Base-by-base conservation (phyloP, 2,113 vertebrate genomes). In the Callaeas wilsoni region DNA sequence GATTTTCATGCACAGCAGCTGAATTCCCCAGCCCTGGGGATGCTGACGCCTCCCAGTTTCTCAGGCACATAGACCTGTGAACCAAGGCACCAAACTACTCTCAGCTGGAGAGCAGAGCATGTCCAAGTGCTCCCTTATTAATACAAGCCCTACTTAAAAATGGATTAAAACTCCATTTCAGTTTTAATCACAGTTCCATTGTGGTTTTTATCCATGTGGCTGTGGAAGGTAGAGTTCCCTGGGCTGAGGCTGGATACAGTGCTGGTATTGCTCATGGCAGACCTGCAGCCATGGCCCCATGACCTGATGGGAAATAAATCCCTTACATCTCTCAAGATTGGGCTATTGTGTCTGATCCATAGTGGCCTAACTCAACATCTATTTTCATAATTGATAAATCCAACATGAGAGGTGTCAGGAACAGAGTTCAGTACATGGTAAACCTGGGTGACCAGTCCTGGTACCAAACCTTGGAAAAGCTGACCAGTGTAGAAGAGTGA, bases 231-330 rank as follows among this genome's bases (percentile, higher is more conserved):
- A 16, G 46, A 14, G 13, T 12, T 56, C 32, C 13, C 33, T 65
- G 0, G 2, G 18, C 56, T 3, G 13, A 37, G 37, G 35, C 37
- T 77, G 5, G 12, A 1, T 4, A 12, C 3, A 2, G 13, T 65
- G 37, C 75, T 80, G 32, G 0, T 50, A 14, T 8, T 84, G 50
- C 18, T 65, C 32, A 13, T 15, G 56, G 41, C 67, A 88, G 42
- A 63, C 8, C 23, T 47, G 49, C 47, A 79, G 44, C 52, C n/a
- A 7, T 9, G 25, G 44, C 44, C 23, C 27, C 33, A 46, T 49
- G 69, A 67, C 13, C n/a, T 74, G 30, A 12, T 22, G 46, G 42
- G 35, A 81, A 25, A 32, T 26, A 57, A 65, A 83, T 87, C n/a
- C 41, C 18, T 56, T 56, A 19, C 1, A 4, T 32, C 13, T 30